Base-by-base conservation (phyloP, 2,113 vertebrate species). In the Cyrtonyx montezumae region DNA sequence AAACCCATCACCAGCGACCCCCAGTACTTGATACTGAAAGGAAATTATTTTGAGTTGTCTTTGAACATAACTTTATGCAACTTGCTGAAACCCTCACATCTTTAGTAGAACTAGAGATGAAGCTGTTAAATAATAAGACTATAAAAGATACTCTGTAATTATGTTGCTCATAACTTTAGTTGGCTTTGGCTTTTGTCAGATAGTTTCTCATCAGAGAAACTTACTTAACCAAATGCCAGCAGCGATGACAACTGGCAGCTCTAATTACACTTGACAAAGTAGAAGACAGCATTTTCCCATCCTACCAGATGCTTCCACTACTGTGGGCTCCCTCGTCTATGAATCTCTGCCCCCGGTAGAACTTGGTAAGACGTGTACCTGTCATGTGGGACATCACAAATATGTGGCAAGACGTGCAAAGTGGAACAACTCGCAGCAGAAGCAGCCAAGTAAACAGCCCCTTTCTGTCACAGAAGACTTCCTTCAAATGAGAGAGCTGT, bases 221-320 rank as follows among this genome's bases (percentile, higher is more conserved):
- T 97, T 97, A 88, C 84, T 97, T 96, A 96, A 92, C 88, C 65
- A 95, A 96, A 75, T 17, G 84, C 95, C 95, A 91, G 93, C 89
- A 97, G 96, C 94, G 49, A 94, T 82, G 94, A 97, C 95, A 97
- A 97, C 95, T 89, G 84, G 96, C 94, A 96, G 95, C 79, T 82
- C 93, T 97, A 97, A 97, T 97, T 98, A 95, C 67, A 95, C 87
- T 95, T 97, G 97, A 97, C 97, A 97, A 94, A 90, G 68, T 96
- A 96, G 86, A 96, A 95, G 96, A 96, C 90, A 92, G 68, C 76
- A 79, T 94, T 95, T 97, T 97, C 92, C 93, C 86, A 90, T 95
- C 79, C 67, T 91, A 96, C 94, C 96, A 97, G 96, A 97, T 97
- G 97, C 94, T 97, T 95, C 92, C 79, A 95, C 82, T 84, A 95